Evolutionary conservation across 2,113 vertebrate species (phyloP).

Genomic region (Forbesichthys agassizii): DNA sequence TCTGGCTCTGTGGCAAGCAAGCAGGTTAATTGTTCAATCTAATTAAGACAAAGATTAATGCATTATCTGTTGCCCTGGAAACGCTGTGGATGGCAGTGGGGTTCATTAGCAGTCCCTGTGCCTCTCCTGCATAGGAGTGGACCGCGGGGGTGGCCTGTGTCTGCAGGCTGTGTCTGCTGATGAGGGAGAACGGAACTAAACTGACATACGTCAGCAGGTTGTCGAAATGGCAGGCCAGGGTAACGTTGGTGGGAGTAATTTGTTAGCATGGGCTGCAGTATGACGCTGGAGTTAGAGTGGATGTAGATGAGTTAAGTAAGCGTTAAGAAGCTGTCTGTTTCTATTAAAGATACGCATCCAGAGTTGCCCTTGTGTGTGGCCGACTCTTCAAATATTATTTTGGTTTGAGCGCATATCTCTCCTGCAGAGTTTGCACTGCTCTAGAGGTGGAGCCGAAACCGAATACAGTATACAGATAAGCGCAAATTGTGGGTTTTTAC

Average conservation of each 20-base stretch:
- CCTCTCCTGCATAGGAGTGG: constrained; percentile 25
- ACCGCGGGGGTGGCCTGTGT: constrained; percentile 17
- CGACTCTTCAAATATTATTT: no score
- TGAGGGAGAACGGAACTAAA: constrained; percentile 22
- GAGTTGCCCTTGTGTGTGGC: no score
- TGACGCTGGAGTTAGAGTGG: neutral
- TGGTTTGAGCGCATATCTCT: no score
- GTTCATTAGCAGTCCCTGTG: constrained; percentile 57
- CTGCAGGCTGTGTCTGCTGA: constrained; percentile 23
- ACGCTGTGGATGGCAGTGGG: constrained; percentile 35
- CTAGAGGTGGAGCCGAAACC: no score
- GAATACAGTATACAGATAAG: no score
- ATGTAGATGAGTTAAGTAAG: neutral
- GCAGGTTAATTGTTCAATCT: constrained; percentile 63
- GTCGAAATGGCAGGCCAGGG: constrained; percentile 6
- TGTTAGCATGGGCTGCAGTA: neutral
- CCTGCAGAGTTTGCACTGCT: no score
- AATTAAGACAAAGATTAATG: constrained; percentile 70
- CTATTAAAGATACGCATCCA: no score
- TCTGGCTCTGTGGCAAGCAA: constrained; percentile 37
- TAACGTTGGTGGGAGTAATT: neutral
- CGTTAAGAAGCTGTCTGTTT: neutral
- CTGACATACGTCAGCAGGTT: constrained; percentile 19
- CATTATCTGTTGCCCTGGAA: constrained; percentile 51
- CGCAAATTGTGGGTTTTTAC: no score